Conservation (phyloP, 1,140 invertebrate genomes). For the Hycleus cichorii region DNA sequence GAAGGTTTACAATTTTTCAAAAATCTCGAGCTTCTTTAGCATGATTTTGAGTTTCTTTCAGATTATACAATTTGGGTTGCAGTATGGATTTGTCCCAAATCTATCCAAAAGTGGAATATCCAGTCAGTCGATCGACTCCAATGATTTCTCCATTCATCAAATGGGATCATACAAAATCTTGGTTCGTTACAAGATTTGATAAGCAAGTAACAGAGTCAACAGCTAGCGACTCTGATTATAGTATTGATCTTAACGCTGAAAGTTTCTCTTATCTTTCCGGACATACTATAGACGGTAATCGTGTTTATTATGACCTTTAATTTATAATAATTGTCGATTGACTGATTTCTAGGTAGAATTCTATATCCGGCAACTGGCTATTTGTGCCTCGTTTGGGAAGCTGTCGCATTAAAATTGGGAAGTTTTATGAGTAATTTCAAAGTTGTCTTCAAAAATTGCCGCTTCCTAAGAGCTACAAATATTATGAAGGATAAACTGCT, state of each 20-base stretch:
- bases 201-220: too few species aligned
- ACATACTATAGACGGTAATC: constrained; percentile 70
- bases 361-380: constrained; percentile 88
- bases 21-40: too few species aligned
- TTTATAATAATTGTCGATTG: too few species aligned
- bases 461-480: constrained; percentile 75
- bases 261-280: constrained; percentile 70
- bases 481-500: constrained; percentile 51
- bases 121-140: constrained; percentile 53
- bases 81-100: constrained; percentile 30
- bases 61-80: too few species aligned
- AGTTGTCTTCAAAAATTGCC: constrained; percentile 48
- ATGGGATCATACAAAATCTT: constrained; percentile 54
- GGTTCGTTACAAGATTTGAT: constrained; percentile 24
- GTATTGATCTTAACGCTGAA: constrained; percentile 41
- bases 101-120: constrained; percentile 46
- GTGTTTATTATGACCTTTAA: too few species aligned
- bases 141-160: constrained; percentile 50
- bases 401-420: constrained; percentile 69
- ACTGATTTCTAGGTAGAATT: constrained; percentile 47
- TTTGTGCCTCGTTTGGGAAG: constrained; percentile 75
- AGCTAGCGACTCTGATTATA: constrained; percentile 2
- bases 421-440: constrained; percentile 68
- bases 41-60: too few species aligned
- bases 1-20: too few species aligned